These are phyloP conservation scores for Morpho deidamia DNA, from an alignment of 2,888 invertebrate species.

Conservation along the genomic window DNA sequence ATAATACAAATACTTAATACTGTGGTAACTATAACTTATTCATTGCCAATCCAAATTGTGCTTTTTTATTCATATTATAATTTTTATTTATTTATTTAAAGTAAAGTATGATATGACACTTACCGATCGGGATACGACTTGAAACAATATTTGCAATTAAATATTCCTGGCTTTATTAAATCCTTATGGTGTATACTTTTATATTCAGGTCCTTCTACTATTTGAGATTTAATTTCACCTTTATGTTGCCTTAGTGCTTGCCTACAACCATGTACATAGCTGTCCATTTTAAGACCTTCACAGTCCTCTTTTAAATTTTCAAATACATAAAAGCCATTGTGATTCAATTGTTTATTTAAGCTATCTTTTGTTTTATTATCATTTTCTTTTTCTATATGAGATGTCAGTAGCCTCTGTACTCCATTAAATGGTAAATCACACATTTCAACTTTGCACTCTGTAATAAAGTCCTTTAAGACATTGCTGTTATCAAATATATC, in stretches of 20 bases:
- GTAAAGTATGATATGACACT: background rate
- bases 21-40: no score
- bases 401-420: background rate
- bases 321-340: no score
- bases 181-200: slow-evolving; percentile 9
- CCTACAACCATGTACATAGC: no score
- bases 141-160: slow-evolving; percentile 23
- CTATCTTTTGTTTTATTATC: background rate
- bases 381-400: background rate
- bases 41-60: no score
- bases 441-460: slow-evolving; percentile 4
- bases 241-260: no score
- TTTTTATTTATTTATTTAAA: no score
- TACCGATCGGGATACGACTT: slow-evolving; percentile 21
- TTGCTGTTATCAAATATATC: background rate
- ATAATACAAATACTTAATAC: no score
- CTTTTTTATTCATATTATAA: no score
- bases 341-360: no score
- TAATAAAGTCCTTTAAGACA: slow-evolving; percentile 2
- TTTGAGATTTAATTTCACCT: no score
- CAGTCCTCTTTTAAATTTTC: no score
- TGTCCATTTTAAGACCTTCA: no score
- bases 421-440: background rate
- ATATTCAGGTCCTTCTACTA: background rate
- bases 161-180: slow-evolving; percentile 13